Evolutionary conservation across 2,888 invertebrate species (phyloP).

Genomic region (Drosophila subsilvestris): DNA sequence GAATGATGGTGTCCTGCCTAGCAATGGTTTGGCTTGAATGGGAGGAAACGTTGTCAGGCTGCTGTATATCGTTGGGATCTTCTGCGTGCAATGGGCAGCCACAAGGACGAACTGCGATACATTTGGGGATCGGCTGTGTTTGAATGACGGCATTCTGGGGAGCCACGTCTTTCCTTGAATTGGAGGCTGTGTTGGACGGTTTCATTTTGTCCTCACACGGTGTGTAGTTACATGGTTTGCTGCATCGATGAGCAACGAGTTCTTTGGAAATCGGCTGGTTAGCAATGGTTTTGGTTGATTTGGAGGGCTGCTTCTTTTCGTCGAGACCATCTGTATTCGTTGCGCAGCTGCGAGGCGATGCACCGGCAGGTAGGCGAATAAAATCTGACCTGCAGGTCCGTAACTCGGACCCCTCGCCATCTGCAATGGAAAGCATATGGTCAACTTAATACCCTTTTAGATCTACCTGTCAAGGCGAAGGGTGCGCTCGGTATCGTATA

Average conservation of each 20-base stretch:
- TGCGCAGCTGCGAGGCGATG: conserved; percentile 32
- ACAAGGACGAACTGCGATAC: not conserved
- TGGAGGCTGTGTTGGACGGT: not conserved
- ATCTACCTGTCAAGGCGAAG: conserved; percentile 41
- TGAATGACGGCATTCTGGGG: not conserved
- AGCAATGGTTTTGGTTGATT: not conserved
- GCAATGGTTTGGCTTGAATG: too few species aligned
- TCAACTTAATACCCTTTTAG: conserved; percentile 12
- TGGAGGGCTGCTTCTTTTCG: not conserved
- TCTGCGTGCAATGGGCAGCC: not conserved
- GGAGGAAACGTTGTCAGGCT: too few species aligned
- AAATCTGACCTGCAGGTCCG: not conserved
- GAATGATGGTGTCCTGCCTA: too few species aligned
- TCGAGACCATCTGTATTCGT: not conserved
- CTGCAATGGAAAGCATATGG: conserved; percentile 40
- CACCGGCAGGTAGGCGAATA: conserved; percentile 48
- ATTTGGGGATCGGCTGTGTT: not conserved
- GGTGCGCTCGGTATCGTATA: conserved; percentile 40
- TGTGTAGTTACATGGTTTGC: not conserved
- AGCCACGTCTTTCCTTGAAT: not conserved
- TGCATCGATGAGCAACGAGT: not conserved
- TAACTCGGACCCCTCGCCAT: conserved; percentile 30
- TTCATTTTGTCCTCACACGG: not conserved
- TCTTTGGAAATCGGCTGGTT: not conserved
- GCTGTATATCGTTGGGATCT: too few species aligned